Conservation (phyloP, 2,797 vertebrate species). For the Psittacula echo region DNA sequence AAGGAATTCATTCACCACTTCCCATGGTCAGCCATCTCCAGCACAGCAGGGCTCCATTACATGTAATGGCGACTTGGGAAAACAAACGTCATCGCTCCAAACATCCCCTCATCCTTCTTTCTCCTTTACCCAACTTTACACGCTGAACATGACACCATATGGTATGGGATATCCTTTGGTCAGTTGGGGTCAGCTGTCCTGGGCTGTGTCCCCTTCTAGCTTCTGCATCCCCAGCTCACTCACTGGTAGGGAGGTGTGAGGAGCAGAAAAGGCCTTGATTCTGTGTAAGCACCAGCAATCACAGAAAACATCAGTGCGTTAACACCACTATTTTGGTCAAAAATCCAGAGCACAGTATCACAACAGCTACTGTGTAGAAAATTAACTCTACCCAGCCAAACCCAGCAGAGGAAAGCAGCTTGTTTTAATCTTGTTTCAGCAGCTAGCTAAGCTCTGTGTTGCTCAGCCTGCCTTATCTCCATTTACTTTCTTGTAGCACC, state of each 20-base stretch:
- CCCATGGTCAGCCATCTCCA: rapidly evolving
- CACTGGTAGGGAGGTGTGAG: rapidly evolving
- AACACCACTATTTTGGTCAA: rapidly evolving
- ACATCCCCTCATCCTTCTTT: rapidly evolving
- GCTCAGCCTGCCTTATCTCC: not conserved
- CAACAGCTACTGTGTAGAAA: not conserved
- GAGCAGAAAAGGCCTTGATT: not conserved
- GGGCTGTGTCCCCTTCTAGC: not conserved
- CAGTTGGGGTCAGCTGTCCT: not conserved
- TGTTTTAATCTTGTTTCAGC: not conserved
- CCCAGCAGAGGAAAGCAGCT: not conserved
- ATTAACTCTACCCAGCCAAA: not conserved
- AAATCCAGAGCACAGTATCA: not conserved
- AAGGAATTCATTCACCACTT: not conserved
- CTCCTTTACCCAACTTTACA: not conserved
- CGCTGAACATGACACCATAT: rapidly evolving
- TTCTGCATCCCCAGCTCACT: not conserved
- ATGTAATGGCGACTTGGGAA: rapidly evolving
- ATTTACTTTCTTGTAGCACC: not conserved
- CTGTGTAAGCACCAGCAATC: not conserved
- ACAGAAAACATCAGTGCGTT: not conserved
- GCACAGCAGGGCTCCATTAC: not conserved
- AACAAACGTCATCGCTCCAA: rapidly evolving
- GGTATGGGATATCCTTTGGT: not conserved
- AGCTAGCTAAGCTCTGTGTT: not conserved